These are phyloP conservation scores for Beris morrisii DNA, from an alignment of 2,888 invertebrate genomes.

Conservation along the genomic window DNA sequence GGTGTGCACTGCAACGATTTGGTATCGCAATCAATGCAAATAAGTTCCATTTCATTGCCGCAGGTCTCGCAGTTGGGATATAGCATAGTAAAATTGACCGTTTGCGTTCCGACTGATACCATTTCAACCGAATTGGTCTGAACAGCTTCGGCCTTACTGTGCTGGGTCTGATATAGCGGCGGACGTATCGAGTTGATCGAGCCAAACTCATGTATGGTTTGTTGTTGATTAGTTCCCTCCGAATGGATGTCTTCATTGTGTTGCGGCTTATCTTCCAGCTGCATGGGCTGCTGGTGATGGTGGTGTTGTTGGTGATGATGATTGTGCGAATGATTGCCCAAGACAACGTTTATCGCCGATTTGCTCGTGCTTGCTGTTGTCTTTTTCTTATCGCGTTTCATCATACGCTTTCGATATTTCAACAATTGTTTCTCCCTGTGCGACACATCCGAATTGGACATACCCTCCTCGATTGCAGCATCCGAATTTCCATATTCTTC, in stretches of 20 bases:
- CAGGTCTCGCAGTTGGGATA: constrained; percentile 47
- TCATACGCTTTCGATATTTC: constrained; percentile 56
- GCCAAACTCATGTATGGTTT: constrained; percentile 37
- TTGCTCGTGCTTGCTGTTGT: constrained; percentile 19
- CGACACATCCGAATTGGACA: constrained; percentile 40
- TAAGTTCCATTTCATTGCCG: constrained; percentile 52
- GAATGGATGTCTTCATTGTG: constrained; percentile 7
- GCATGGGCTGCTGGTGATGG: background rate
- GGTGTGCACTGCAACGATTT: background rate
- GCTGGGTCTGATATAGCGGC: constrained; percentile 42
- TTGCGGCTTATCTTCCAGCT: constrained; percentile 8
- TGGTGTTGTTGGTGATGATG: background rate
- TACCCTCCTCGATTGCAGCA: constrained; percentile 45
- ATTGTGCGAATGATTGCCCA: background rate
- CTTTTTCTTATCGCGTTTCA: constrained; percentile 52
- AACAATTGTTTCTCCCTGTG: constrained; percentile 55
- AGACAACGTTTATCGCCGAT: background rate
- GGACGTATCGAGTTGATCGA: constrained; percentile 45
- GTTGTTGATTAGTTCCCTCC: constrained; percentile 28
- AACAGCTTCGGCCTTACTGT: constrained; percentile 41
- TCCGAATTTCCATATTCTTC: constrained; percentile 61
- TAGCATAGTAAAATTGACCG: constrained; percentile 42
- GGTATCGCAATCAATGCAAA: constrained; percentile 51
- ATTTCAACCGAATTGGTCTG: constrained; percentile 49
- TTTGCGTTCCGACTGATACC: constrained; percentile 56